A percentile compares a stretch with the other conserved stretches of the same genome.
phyloP scores from a whole-genome alignment of 1,140 invertebrate species.

The Drosophila aff. region DNA sequence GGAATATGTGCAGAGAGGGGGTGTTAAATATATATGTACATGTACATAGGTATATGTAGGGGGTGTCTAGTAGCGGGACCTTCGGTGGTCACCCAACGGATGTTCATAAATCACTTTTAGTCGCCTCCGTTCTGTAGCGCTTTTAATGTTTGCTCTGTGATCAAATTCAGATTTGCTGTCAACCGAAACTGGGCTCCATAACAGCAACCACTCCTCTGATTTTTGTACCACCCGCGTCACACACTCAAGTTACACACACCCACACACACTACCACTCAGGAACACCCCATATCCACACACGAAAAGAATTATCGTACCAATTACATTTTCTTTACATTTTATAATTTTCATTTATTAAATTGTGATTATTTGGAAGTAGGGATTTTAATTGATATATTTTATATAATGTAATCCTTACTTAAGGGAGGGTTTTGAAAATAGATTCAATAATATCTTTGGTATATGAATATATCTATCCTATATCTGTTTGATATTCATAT shows the following conservation, averaged over 20 bases:
- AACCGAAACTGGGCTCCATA: constrained; percentile 66
- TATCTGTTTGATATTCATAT: too few relatives aligned
- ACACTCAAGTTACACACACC: constrained; percentile 44
- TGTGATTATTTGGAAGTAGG: too few relatives aligned
- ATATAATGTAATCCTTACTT: not conserved
- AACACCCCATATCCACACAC: constrained; percentile 20
- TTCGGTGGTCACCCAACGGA: constrained; percentile 47
- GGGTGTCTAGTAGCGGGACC: constrained; percentile 14
- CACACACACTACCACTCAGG: not conserved
- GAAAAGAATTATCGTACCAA: not conserved
- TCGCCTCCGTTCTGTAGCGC: constrained; percentile 36
- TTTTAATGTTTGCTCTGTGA: constrained; percentile 74
- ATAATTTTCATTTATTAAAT: not conserved
- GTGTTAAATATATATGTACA: not conserved
- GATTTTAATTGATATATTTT: not conserved
- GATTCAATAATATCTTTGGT: not conserved
- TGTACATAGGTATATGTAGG: constrained; percentile 8
- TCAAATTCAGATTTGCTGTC: constrained; percentile 79
- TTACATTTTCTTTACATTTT: not conserved
- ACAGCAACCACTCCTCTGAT: not conserved
- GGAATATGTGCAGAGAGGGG: not conserved
- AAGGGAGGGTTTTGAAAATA: not conserved
- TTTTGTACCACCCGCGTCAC: constrained; percentile 13
- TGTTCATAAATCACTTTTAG: constrained; percentile 75
- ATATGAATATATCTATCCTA: not conserved